Evolutionary conservation across 2,888 invertebrate species (phyloP).

Genomic region (Trichopria drosophilae): DNA sequence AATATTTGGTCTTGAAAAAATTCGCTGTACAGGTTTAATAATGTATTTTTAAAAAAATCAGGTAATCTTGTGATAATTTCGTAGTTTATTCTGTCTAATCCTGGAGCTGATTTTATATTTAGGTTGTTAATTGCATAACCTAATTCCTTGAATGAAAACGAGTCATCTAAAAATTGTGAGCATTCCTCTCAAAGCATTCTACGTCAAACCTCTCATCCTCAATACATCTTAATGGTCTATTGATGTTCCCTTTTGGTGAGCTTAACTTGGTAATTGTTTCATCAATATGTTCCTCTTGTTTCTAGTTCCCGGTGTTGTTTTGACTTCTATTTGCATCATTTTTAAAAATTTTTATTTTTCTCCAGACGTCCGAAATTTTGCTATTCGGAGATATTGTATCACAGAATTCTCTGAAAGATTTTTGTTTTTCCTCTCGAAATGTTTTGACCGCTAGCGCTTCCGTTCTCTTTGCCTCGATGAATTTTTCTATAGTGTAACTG

Average conservation of each 20-base stretch:
- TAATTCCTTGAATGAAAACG: slow-evolving; percentile 1
- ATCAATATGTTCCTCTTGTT: not conserved
- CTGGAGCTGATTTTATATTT: not conserved
- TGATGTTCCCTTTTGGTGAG: not conserved
- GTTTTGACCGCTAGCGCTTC: slow-evolving; percentile 13
- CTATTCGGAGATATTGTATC: slow-evolving; percentile 7
- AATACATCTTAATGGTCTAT: not conserved
- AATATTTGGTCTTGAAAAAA: not conserved
- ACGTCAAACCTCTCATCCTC: not conserved
- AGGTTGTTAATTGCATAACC: not conserved
- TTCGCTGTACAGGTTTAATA: slow-evolving; percentile 5
- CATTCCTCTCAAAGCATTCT: no score
- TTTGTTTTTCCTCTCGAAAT: slow-evolving; percentile 16
- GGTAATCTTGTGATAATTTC: not conserved
- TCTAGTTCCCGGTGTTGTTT: slow-evolving; percentile 16
- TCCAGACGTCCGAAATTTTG: slow-evolving; percentile 16
- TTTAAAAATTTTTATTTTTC: slow-evolving; percentile 21
- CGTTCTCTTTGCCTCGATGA: slow-evolving; percentile 19
- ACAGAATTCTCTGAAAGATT: slow-evolving; percentile 13
- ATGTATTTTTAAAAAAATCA: not conserved
- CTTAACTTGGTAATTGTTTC: slow-evolving; percentile 8
- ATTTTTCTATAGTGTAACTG: slow-evolving; percentile 7
- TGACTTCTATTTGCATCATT: slow-evolving; percentile 2
- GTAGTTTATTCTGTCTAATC: slow-evolving; percentile 1
- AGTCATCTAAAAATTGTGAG: not conserved